Evolutionary conservation across 2,797 vertebrate genomes (phyloP).

Genomic region (Cryptoprocta ferox): DNA sequence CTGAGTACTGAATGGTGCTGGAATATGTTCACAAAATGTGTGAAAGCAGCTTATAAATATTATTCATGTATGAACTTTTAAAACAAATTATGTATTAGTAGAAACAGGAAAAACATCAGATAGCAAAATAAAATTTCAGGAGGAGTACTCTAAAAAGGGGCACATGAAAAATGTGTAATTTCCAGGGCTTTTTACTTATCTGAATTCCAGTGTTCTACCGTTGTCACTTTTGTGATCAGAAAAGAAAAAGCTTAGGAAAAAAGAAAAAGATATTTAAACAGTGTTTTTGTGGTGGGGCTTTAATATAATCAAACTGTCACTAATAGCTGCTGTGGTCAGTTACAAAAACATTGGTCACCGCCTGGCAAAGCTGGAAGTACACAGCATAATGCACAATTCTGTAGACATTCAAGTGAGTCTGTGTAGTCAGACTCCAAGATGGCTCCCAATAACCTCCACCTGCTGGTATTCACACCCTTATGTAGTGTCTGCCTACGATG

Average conservation of each 20-base stretch:
- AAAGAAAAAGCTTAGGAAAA: not conserved
- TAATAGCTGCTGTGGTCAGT: not conserved
- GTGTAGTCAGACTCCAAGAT: not conserved
- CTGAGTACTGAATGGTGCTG: not conserved
- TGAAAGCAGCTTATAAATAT: constrained; percentile 12
- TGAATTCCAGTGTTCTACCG: not conserved
- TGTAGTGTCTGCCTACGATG: not conserved
- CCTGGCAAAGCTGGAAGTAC: not conserved
- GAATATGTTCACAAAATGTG: constrained; percentile 18
- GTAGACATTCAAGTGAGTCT: not conserved
- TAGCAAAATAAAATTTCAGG: constrained; percentile 27
- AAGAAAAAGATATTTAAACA: constrained; percentile 7
- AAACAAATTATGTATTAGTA: not conserved
- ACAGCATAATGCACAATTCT: not conserved
- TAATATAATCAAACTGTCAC: not conserved
- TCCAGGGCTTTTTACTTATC: constrained; percentile 29
- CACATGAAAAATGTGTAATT: constrained; percentile 22
- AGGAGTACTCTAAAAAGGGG: not conserved
- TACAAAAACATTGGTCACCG: not conserved
- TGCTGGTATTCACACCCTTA: not conserved
- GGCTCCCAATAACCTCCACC: not conserved
- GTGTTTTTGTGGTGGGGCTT: not conserved
- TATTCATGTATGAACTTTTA: not conserved
- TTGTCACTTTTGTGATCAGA: constrained; percentile 28
- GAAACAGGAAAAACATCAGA: not conserved